Conservation (phyloP, 30 jellyfish, hydroid and myxozoan species). For the Aurelia aurita complex sp. Pacific region DNA sequence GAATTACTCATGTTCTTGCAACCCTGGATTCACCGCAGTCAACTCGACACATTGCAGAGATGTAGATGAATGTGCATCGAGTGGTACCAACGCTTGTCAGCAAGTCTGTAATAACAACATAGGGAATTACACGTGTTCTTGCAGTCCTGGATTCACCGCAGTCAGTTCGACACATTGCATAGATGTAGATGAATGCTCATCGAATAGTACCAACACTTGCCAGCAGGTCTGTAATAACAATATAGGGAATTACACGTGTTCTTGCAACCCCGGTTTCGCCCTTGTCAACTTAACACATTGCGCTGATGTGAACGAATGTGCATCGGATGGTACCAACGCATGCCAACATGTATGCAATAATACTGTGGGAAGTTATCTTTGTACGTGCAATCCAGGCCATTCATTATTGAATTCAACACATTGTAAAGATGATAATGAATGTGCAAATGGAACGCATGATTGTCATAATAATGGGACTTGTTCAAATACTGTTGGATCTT, state of each 20-base stretch:
- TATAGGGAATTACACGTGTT: constrained; percentile 6
- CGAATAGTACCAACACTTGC: constrained; percentile 19
- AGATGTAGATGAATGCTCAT: constrained; percentile 18
- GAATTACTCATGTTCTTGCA: background rate
- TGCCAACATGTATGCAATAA: constrained; percentile 39
- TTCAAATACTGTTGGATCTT: too few relatives aligned
- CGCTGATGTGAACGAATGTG: constrained; percentile 6
- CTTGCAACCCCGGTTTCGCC: constrained; percentile 8
- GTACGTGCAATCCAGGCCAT: background rate
- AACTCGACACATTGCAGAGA: background rate
- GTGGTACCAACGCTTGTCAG: constrained; percentile 12
- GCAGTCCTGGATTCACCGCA: too few relatives aligned
- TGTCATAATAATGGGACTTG: background rate
- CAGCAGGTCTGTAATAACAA: constrained; percentile 35
- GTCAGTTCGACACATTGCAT: background rate
- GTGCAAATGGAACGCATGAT: background rate
- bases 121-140: constrained; percentile 1
- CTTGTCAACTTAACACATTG: constrained; percentile 8
- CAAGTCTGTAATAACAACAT: constrained; percentile 22
- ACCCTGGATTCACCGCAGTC: too few relatives aligned
- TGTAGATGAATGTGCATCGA: constrained; percentile 7
- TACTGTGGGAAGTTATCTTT: constrained; percentile 1
- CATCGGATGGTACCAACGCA: background rate
- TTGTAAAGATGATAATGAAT: constrained; percentile 21
- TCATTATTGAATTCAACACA: background rate